A percentile compares a stretch with the other conserved stretches of the same genome.
Evolutionary conservation across 2,113 vertebrate species (phyloP).

Genomic region (Vidua chalybeata): DNA sequence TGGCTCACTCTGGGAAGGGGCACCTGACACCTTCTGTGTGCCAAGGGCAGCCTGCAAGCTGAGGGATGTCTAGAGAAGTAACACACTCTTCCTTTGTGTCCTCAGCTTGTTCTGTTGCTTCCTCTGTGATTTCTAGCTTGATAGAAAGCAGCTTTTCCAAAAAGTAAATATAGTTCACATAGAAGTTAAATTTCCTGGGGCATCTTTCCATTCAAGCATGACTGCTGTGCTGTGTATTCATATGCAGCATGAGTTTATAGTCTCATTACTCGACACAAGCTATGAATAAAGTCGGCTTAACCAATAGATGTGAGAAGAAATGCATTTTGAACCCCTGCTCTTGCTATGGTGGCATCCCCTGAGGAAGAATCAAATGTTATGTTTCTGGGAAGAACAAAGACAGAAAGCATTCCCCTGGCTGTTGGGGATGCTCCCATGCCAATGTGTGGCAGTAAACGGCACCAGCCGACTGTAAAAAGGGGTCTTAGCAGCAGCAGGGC

Average conservation of each 20-base stretch:
- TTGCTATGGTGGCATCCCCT: neutral
- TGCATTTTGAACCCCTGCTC: neutral
- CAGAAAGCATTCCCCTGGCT: neutral
- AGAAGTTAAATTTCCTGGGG: constrained; percentile 15
- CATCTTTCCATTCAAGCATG: neutral
- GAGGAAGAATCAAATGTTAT: neutral
- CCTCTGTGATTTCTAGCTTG: neutral
- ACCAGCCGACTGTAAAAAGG: neutral
- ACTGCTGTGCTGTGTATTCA: neutral
- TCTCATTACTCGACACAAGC: neutral
- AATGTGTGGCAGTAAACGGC: neutral
- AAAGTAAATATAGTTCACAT: neutral
- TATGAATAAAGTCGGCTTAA: neutral
- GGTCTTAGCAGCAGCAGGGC: neutral
- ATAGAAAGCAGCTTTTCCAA: neutral
- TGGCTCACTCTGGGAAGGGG: neutral
- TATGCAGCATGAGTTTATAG: neutral
- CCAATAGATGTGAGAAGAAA: neutral
- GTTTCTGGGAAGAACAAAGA: neutral
- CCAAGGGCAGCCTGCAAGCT: neutral
- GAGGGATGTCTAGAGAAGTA: neutral
- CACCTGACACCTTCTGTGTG: neutral
- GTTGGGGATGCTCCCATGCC: neutral
- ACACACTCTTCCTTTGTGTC: neutral
- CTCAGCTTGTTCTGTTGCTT: neutral